A percentile compares a stretch with the other conserved stretches of the same genome.
Evolutionary conservation across 2,113 vertebrate species (phyloP).

Genomic region (Rhodinocichla rosea): DNA sequence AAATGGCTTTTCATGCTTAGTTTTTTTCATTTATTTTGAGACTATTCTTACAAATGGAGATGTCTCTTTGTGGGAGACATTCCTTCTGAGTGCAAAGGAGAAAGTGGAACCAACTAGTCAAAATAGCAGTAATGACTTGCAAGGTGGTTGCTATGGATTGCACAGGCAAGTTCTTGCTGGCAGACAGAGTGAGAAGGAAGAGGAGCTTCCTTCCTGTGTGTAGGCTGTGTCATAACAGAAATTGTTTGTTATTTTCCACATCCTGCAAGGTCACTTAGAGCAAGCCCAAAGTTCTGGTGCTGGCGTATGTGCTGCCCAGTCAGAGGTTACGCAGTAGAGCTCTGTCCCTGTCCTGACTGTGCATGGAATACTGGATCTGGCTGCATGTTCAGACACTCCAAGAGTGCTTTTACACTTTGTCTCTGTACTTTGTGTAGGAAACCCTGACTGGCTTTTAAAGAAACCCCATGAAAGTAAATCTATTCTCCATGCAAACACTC

Average conservation of each 20-base stretch:
- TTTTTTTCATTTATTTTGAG: neutral
- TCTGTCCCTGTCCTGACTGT: neutral
- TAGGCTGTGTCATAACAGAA: rapidly evolving
- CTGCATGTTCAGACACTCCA: neutral
- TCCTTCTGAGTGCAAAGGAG: neutral
- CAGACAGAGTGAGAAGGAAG: neutral
- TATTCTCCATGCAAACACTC: neutral
- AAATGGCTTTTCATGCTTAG: neutral
- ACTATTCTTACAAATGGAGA: neutral
- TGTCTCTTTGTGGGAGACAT: neutral
- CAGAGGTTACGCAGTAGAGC: neutral
- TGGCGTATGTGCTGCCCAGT: rapidly evolving
- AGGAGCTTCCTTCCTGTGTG: neutral
- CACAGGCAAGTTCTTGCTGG: neutral
- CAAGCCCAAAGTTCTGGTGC: neutral
- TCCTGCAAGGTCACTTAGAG: neutral
- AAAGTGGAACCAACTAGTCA: neutral
- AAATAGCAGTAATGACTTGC: neutral
- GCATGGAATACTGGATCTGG: neutral
- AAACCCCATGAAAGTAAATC: neutral
- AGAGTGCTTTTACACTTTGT: neutral
- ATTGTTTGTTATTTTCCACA: neutral
- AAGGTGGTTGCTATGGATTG: neutral
- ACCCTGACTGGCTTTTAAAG: neutral
- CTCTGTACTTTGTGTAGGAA: neutral